phyloP scores from a whole-genome alignment of 2,113 vertebrate genomes.

The Amazona vittata region DNA sequence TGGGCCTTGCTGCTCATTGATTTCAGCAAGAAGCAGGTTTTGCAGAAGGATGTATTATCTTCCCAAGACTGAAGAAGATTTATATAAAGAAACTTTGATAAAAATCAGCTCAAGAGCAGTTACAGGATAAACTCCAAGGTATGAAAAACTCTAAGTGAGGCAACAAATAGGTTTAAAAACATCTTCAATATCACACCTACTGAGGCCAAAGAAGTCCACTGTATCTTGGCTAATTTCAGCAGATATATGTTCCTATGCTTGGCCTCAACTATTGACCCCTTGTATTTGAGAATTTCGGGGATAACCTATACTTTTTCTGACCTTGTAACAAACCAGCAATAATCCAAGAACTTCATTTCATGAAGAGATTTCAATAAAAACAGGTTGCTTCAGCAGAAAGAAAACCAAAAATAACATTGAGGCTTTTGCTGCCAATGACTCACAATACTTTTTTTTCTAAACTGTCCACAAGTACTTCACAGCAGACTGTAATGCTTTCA shows the following conservation, averaged over 20 bases:
- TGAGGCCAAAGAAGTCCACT: not conserved
- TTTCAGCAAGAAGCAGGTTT: slow-evolving; percentile 2
- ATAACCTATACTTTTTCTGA: not conserved
- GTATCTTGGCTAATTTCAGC: not conserved
- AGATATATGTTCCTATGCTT: not conserved
- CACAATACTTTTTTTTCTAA: not conserved
- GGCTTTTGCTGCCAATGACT: not conserved
- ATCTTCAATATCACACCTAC: not conserved
- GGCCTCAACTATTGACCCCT: not conserved
- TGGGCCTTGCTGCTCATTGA: not conserved
- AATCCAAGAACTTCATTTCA: not conserved
- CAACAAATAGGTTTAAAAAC: not conserved
- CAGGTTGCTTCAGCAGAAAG: not conserved
- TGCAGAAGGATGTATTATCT: slow-evolving; percentile 2
- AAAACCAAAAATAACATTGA: not conserved
- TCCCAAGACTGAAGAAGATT: slow-evolving; percentile 21
- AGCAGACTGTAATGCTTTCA: not conserved
- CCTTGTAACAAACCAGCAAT: not conserved
- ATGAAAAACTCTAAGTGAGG: not conserved
- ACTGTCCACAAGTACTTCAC: not conserved
- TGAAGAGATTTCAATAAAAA: not conserved
- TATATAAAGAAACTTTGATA: slow-evolving; percentile 47
- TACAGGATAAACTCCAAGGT: not conserved
- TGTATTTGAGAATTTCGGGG: not conserved
- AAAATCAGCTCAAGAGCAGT: slow-evolving; percentile 49